Base-by-base conservation (phyloP, 2,888 invertebrate species). In the Latrodectus hesperus region DNA sequence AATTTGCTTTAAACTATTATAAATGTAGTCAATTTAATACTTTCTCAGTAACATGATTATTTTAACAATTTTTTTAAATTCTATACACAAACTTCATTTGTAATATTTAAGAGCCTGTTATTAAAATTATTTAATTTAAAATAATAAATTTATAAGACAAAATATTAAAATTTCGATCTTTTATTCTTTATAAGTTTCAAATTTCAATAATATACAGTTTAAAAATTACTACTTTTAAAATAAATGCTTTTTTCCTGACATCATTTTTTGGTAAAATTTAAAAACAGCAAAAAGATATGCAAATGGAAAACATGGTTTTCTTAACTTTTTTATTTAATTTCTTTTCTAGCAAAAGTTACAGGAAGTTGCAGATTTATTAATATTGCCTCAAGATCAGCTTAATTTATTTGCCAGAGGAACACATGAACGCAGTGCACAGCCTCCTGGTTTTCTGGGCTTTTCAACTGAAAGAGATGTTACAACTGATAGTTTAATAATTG, bases 271-370 rank as follows among this genome's bases (percentile, higher is more conserved):
- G 17, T 70, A 26, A 70, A 70, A 26, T 22, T 70, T 17, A 16
- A 60, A 60, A 60, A 60, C 94, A 97, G 60, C 96, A 96, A 92
- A 94, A 95, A 91, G 95, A 96, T 91, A 93, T 97, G 83, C 95
- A 96, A 92, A 96, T 95, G 92, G 91, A 91, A 91, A 22, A n/a
- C 14, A 1, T 72, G 22, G 0, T 14, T 60, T 52, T 74, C 22
- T 74, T 53, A 22, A 68, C n/a, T 26, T 8, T 68, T 77, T 51
- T 14, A 5, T 78, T 16, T 49, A 65, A 9, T 9, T 9, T 52
- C 51, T 14, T 65, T 68, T 76, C 0, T n/a, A 89, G 89, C 80
- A 82, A 55, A 89, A 86, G 72, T 72, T 89, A 68, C 81, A 85
- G 65, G 84, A 83, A 14, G 88, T 89, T 4, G 78, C 77, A 73